A percentile compares a stretch with the other conserved stretches of the same genome.
phyloP scores from a whole-genome alignment of 2,888 invertebrate species.

The Leptopterna dolabrata region DNA sequence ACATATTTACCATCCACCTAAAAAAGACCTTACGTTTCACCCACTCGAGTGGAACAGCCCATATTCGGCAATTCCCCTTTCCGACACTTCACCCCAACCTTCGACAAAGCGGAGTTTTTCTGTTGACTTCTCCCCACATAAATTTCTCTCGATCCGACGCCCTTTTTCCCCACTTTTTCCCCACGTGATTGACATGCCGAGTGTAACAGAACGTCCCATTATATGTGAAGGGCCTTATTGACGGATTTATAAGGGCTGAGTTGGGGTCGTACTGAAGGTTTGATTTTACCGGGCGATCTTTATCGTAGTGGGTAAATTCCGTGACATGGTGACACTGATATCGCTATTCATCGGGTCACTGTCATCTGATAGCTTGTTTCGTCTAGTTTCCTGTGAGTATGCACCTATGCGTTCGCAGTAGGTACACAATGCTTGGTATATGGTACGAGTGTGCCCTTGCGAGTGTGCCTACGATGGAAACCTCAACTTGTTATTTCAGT shows the following conservation, averaged over 20 bases:
- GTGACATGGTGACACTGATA: slow-evolving; percentile 11
- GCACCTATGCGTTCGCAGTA: too few relatives aligned
- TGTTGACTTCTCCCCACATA: slow-evolving; percentile 7
- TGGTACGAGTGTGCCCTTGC: too few relatives aligned
- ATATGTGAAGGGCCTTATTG: slow-evolving; percentile 1
- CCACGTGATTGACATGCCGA: background rate
- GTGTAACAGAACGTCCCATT: slow-evolving; percentile 11
- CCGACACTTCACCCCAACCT: background rate
- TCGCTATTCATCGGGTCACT: background rate
- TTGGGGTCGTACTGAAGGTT: background rate
- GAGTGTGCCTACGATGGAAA: too few relatives aligned
- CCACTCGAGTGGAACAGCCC: background rate
- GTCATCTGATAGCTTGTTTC: background rate
- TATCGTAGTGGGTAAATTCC: background rate
- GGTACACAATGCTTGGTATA: too few relatives aligned
- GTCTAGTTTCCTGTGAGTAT: background rate
- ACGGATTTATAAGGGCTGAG: slow-evolving; percentile 6
- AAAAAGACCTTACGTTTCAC: background rate
- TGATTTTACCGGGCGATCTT: background rate
- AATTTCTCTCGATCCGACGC: background rate
- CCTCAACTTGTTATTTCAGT: too few relatives aligned
- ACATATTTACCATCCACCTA: slow-evolving; percentile 18
- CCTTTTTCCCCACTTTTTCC: background rate
- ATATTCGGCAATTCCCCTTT: slow-evolving; percentile 1
- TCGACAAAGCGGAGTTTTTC: background rate